These are phyloP conservation scores for Pipra filicauda DNA, from an alignment of 2,113 vertebrate species.

Conservation along the genomic window DNA sequence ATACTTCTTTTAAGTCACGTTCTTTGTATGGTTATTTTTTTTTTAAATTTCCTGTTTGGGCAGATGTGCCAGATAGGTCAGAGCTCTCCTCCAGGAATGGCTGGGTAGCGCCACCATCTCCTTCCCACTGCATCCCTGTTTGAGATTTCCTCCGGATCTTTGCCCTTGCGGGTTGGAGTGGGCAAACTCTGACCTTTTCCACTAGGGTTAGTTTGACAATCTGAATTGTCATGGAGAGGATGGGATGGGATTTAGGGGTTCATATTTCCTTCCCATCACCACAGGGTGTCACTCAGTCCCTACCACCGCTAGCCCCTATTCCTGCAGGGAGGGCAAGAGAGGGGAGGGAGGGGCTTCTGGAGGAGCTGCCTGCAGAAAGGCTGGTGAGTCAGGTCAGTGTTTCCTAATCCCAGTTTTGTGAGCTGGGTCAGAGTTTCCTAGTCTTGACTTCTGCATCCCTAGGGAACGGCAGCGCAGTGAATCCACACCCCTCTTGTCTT, in stretches of 20 bases:
- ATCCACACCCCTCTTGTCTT: neutral
- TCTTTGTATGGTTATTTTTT: constrained; percentile 14
- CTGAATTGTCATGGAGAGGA: neutral
- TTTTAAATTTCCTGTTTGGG: neutral
- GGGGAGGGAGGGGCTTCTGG: neutral
- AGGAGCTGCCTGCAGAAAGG: neutral
- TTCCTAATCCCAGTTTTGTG: neutral
- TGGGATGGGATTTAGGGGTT: neutral
- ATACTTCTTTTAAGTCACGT: constrained; percentile 33
- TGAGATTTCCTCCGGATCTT: neutral
- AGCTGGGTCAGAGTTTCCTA: neutral
- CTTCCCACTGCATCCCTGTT: neutral
- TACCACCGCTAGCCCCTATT: neutral
- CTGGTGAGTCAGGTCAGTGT: neutral
- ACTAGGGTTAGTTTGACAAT: neutral
- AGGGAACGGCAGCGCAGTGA: neutral
- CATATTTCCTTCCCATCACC: neutral
- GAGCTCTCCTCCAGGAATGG: neutral
- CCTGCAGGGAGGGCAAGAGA: neutral
- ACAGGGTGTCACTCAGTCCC: neutral
- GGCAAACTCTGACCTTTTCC: neutral
- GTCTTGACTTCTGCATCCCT: neutral
- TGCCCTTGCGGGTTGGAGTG: neutral
- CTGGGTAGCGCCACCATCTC: neutral
- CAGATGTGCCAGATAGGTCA: neutral